Conservation (phyloP, 2,888 invertebrate genomes). For the Ennomos erosarius region DNA sequence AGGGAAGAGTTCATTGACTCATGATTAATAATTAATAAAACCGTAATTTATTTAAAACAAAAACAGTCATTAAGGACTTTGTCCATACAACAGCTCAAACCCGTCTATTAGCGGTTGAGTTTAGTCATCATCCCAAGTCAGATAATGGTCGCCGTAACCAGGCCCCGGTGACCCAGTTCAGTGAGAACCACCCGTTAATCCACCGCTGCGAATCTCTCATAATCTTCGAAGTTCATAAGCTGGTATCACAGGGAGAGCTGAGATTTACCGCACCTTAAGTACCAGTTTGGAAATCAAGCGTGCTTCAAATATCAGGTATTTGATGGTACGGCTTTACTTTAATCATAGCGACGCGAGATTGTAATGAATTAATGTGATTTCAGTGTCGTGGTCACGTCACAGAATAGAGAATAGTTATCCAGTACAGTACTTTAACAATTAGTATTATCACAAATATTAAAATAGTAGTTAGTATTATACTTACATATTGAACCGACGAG, state of each 20-base stretch:
- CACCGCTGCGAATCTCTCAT: slow-evolving; percentile 45
- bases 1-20: no score
- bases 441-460: no score
- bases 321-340: not conserved
- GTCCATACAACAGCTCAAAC: not conserved
- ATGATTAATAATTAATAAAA: no score
- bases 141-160: slow-evolving; percentile 34
- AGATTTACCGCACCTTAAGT: slow-evolving; percentile 19
- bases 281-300: slow-evolving; percentile 1
- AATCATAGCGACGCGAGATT: no score
- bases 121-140: slow-evolving; percentile 18
- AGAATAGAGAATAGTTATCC: no score
- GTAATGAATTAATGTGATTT: no score
- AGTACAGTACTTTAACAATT: not conserved
- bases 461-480: not conserved
- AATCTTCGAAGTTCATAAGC: slow-evolving; percentile 51
- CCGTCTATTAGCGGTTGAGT: not conserved
- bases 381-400: no score
- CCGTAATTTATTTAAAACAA: not conserved
- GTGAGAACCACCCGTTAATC: slow-evolving; percentile 46
- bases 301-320: slow-evolving; percentile 4
- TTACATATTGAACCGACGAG: no score
- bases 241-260: slow-evolving; percentile 10
- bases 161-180: slow-evolving; percentile 52
- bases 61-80: not conserved